These are phyloP conservation scores for Holothuria leucospilota DNA, from an alignment of 53 echinoderm and acorn worm genomes.

Conservation along the genomic window DNA sequence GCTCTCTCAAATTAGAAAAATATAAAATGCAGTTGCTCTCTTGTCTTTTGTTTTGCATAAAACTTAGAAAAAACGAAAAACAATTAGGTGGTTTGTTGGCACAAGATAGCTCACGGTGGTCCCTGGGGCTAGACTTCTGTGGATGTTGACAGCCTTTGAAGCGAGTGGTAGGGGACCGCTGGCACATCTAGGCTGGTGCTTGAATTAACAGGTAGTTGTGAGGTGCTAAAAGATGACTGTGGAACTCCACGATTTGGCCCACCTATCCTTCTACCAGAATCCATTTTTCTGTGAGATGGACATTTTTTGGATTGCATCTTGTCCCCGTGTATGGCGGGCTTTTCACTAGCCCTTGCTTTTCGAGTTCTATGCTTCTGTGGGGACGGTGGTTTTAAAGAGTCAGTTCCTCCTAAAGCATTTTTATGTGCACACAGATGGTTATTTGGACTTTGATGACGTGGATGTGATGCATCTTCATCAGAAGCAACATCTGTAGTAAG, in stretches of 20 bases:
- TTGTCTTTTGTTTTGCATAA: slow-evolving; percentile 15
- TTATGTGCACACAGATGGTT: slow-evolving; percentile 23
- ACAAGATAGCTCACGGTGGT: background rate
- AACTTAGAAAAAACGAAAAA: background rate
- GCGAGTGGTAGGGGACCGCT: slow-evolving; percentile 45
- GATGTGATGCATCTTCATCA: slow-evolving; percentile 14
- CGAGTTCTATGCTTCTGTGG: slow-evolving; percentile 36
- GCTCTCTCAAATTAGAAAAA: slow-evolving; percentile 19
- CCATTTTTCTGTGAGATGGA: slow-evolving; percentile 54
- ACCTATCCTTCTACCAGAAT: slow-evolving; percentile 42
- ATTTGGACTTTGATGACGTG: background rate
- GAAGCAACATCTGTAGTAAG: slow-evolving; percentile 23
- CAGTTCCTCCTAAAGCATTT: slow-evolving; percentile 13
- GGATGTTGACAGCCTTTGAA: slow-evolving; percentile 39
- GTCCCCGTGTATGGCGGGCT: background rate
- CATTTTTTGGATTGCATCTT: slow-evolving; percentile 48
- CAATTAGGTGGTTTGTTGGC: background rate
- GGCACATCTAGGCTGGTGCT: slow-evolving; percentile 33
- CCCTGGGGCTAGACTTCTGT: slow-evolving; percentile 40
- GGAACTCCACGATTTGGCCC: background rate
- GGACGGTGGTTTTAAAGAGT: slow-evolving; percentile 29
- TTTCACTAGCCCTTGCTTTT: slow-evolving; percentile 8
- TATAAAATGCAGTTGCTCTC: slow-evolving; percentile 12
- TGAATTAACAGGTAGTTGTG: slow-evolving; percentile 37
- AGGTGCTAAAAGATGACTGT: slow-evolving; percentile 42